phyloP scores from a whole-genome alignment of 2,113 vertebrate genomes.

The Bubo scandiacus region DNA sequence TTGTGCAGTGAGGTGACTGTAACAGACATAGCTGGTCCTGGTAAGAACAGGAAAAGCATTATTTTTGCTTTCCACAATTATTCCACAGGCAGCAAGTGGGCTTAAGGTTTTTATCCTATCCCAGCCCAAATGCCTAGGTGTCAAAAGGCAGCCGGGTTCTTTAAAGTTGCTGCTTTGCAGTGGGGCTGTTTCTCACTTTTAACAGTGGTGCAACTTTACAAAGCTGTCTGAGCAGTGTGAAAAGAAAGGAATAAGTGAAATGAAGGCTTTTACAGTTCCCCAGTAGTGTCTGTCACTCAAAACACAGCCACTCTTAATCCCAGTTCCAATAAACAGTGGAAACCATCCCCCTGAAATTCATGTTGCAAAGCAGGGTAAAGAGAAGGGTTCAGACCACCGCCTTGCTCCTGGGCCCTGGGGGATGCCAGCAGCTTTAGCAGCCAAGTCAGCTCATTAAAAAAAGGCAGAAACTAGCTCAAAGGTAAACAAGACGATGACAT shows the following conservation, averaged over 20 bases:
- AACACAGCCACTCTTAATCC: conserved; percentile 21
- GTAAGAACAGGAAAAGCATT: neutral
- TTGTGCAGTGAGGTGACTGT: neutral
- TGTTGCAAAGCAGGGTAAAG: neutral
- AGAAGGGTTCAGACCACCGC: neutral
- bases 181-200: neutral
- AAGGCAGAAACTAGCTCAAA: neutral
- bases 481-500: neutral
- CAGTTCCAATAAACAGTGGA: conserved; percentile 11
- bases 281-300: conserved; percentile 22
- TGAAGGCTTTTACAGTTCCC: conserved; percentile 10
- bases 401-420: neutral
- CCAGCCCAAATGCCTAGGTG: neutral
- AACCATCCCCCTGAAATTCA: neutral
- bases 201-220: neutral
- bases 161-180: neutral
- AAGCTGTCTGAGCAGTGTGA: neutral
- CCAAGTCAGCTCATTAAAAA: neutral
- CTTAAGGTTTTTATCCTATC: neutral
- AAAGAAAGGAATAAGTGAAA: neutral
- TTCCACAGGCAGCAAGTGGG: neutral
- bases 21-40: neutral
- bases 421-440: neutral
- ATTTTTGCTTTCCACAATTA: neutral
- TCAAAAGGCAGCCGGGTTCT: neutral